These are phyloP conservation scores for Actinostola sp. DNA, from an alignment of 92 coral and sea anemone species.

Conservation along the genomic window DNA sequence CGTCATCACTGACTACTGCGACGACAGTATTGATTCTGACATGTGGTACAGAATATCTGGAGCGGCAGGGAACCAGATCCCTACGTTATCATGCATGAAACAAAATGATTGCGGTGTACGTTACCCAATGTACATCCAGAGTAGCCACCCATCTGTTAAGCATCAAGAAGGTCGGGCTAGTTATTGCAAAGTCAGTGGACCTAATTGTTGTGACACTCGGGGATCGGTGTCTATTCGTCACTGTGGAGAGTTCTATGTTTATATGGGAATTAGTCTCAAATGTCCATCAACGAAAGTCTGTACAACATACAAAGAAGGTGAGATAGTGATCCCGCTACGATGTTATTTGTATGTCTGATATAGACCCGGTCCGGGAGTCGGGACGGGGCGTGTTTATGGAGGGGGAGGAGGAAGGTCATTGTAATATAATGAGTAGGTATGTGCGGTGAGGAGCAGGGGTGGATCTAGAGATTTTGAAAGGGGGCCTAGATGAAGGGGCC, in stretches of 20 bases:
- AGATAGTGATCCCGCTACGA: neutral
- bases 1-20: conserved; percentile 15
- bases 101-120: conserved; percentile 30
- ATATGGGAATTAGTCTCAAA: neutral
- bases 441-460: no score
- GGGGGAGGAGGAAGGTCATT: no score
- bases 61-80: conserved; percentile 61
- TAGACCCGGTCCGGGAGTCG: neutral
- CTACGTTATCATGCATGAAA: conserved; percentile 19
- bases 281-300: neutral
- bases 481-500: no score
- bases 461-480: no score
- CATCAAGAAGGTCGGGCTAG: neutral
- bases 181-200: neutral
- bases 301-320: conserved; percentile 21
- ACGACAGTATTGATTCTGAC: conserved; percentile 29
- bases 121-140: conserved; percentile 25
- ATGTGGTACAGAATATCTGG: conserved; percentile 63
- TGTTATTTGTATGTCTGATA: neutral
- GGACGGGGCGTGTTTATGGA: neutral
- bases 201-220: neutral
- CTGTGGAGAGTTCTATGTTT: conserved; percentile 56
- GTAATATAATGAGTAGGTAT: no score
- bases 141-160: conserved; percentile 27
- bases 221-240: conserved; percentile 16